phyloP scores from a whole-genome alignment of 2,797 vertebrate genomes.

The Arctocebus calabarensis region DNA sequence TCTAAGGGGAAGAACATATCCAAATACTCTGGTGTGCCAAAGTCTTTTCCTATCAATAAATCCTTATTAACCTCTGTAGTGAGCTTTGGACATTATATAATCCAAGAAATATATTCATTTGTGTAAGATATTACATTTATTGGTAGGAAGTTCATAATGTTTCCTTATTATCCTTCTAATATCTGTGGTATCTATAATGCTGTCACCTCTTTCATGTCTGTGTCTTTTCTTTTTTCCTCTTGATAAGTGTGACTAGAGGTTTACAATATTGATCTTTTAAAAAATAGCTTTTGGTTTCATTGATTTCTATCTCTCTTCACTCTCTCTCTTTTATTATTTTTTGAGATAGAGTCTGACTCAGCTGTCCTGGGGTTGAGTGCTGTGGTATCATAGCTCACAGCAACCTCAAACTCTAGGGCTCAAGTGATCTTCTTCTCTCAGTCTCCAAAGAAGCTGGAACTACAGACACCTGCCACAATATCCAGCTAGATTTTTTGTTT shows the following conservation, averaged over 20 bases:
- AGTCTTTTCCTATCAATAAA: not conserved
- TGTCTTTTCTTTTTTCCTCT: not conserved
- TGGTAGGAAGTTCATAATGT: not conserved
- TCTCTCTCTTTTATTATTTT: not conserved
- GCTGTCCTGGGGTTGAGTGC: too few species aligned
- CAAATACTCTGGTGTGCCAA: not conserved
- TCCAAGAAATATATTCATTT: not conserved
- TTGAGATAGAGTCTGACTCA: too few species aligned
- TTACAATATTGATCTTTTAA: not conserved
- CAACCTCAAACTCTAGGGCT: too few species aligned
- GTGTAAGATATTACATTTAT: not conserved
- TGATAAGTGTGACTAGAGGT: not conserved
- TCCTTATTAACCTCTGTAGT: not conserved
- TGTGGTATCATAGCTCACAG: too few species aligned
- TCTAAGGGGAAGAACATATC: not conserved
- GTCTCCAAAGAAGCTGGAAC: too few species aligned
- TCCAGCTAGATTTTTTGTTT: too few species aligned
- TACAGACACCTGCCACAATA: too few species aligned
- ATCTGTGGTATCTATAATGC: not conserved
- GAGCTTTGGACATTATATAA: not conserved
- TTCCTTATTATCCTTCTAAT: not conserved
- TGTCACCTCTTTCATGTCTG: not conserved
- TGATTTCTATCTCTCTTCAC: not conserved
- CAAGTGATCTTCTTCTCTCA: too few species aligned
- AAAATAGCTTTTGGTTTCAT: not conserved